Percentiles rank a stretch among this genome's conserved stretches.
Evolutionary conservation across 2,797 vertebrate species (phyloP).

Genomic region (Sylvia borin): DNA sequence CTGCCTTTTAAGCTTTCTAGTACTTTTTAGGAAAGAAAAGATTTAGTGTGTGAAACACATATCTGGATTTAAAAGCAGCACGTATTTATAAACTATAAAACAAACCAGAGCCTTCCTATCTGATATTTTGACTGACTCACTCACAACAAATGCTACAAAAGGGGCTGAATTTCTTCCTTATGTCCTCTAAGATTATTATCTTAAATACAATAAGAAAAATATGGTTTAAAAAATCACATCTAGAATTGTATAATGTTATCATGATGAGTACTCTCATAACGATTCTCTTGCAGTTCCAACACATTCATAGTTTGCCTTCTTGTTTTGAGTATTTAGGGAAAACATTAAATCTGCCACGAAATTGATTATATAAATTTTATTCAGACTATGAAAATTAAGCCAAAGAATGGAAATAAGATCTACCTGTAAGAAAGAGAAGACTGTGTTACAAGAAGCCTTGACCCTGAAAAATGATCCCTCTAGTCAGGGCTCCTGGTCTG

Average conservation of each 20-base stretch:
- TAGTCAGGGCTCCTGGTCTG: not conserved
- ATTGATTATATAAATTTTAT: not conserved
- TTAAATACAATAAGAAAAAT: not conserved
- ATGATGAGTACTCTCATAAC: not conserved
- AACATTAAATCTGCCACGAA: not conserved
- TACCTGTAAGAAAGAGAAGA: not conserved
- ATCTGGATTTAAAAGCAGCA: conserved; percentile 39
- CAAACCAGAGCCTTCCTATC: conserved; percentile 7
- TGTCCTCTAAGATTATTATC: conserved; percentile 25
- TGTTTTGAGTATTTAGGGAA: not conserved
- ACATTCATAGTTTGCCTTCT: not conserved
- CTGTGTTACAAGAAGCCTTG: not conserved
- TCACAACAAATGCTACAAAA: conserved; percentile 46
- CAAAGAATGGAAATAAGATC: not conserved
- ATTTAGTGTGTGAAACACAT: conserved; percentile 25
- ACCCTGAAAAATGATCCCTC: not conserved
- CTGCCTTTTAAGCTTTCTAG: conserved; percentile 17
- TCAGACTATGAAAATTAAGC: not conserved
- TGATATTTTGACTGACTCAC: conserved; percentile 49
- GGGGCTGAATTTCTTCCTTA: conserved; percentile 41
- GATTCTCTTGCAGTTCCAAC: not conserved
- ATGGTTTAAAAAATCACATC: not conserved
- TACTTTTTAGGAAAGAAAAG: conserved; percentile 13
- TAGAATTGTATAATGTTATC: not conserved
- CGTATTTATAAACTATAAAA: conserved; percentile 34